Conservation (phyloP, 1,140 invertebrate species). For the Danaus melanippus region DNA sequence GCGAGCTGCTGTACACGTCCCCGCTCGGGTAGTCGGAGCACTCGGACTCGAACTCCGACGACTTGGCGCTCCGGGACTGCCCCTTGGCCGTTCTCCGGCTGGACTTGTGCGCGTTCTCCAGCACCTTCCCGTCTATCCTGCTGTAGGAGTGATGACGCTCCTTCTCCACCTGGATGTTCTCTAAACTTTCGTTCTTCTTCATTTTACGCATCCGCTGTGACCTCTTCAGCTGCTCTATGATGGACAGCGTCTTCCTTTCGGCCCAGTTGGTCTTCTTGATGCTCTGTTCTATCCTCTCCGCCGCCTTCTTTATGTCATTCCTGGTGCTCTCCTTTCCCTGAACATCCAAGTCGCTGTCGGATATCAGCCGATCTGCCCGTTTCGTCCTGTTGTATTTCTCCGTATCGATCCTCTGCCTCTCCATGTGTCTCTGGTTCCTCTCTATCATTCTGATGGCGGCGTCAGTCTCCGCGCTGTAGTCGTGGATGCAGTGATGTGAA, state of each 20-base stretch:
- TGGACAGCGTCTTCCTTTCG: conserved; percentile 58
- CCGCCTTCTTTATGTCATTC: conserved; percentile 50
- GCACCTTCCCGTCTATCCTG: conserved; percentile 66
- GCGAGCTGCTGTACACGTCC: conserved; percentile 54
- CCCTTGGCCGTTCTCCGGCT: conserved; percentile 59
- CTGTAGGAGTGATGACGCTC: conserved; percentile 60
- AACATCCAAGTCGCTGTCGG: conserved; percentile 50
- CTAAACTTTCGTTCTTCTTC: conserved; percentile 59
- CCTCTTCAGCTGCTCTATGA: conserved; percentile 61
- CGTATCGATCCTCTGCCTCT: conserved; percentile 51
- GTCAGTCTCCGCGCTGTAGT: conserved; percentile 74
- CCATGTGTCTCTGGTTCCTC: conserved; percentile 67
- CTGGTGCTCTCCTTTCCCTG: conserved; percentile 33
- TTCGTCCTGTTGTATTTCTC: conserved; percentile 41
- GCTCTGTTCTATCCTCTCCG: conserved; percentile 58
- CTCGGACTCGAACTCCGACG: conserved; percentile 78
- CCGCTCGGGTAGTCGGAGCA: conserved; percentile 65
- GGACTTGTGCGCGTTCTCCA: conserved; percentile 69
- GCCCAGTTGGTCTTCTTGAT: conserved; percentile 69
- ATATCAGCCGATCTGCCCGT: conserved; percentile 47
- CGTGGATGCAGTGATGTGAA: conserved; percentile 65
- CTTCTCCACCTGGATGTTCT: conserved; percentile 50
- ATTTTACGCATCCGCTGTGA: conserved; percentile 55
- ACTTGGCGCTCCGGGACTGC: conserved; percentile 76
- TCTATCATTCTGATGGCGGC: conserved; percentile 70